Conservation (phyloP, 2,888 invertebrate species). For the Lypha dubia region DNA sequence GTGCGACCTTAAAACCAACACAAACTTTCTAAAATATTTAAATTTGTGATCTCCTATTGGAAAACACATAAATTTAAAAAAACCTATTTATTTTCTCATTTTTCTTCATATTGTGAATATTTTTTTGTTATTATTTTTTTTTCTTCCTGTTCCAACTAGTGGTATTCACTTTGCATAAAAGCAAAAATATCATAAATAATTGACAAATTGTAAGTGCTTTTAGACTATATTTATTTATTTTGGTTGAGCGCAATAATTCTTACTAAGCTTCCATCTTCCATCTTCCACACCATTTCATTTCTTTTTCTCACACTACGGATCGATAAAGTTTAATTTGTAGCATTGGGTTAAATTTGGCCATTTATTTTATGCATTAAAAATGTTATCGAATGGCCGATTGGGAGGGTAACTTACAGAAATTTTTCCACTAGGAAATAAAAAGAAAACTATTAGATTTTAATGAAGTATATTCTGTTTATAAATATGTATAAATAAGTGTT, state of each 20-base stretch:
- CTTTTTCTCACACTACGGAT: neutral
- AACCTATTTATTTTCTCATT: neutral
- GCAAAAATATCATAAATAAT: neutral
- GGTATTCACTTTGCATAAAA: too few species aligned
- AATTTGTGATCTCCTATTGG: neutral
- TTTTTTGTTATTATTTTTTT: neutral
- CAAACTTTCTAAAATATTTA: neutral
- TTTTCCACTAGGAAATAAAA: too few species aligned
- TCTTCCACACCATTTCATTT: too few species aligned
- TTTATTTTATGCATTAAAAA: too few species aligned
- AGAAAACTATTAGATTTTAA: too few species aligned
- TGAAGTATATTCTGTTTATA: too few species aligned
- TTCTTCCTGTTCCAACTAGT: neutral
- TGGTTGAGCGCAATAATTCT: neutral
- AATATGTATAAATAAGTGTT: too few species aligned
- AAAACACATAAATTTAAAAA: neutral
- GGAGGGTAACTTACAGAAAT: too few species aligned
- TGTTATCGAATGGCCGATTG: too few species aligned
- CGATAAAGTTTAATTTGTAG: neutral
- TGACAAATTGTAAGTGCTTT: neutral
- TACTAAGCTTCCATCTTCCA: neutral
- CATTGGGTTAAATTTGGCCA: neutral
- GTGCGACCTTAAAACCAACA: neutral
- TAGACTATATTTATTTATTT: neutral
- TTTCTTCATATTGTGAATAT: neutral